These are phyloP conservation scores for Orius insidiosus DNA, from an alignment of 1,140 invertebrate species.

Conservation along the genomic window DNA sequence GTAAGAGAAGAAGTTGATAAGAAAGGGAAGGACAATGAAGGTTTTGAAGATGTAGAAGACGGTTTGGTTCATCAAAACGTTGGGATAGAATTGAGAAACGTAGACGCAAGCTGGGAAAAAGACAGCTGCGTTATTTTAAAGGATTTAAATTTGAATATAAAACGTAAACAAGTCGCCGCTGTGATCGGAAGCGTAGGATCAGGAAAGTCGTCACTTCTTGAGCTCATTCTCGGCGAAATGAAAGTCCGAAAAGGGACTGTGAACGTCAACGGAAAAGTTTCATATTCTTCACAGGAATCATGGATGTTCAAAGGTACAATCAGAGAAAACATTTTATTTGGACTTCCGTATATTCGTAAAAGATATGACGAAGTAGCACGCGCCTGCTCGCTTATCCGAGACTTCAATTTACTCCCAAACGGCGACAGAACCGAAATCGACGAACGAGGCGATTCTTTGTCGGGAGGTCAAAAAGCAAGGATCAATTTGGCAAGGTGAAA, in stretches of 20 bases:
- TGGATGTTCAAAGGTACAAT: slow-evolving; percentile 54
- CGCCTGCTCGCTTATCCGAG: slow-evolving; percentile 44
- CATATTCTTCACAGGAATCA: slow-evolving; percentile 58
- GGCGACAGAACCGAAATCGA: slow-evolving; percentile 66
- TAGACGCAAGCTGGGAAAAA: slow-evolving; percentile 38
- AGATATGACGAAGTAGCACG: slow-evolving; percentile 36
- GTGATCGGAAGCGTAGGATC: slow-evolving; percentile 61
- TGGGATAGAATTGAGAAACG: slow-evolving; percentile 10
- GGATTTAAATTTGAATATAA: slow-evolving; percentile 38
- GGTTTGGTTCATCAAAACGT: too few species aligned
- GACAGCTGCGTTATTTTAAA: slow-evolving; percentile 36
- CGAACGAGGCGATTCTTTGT: slow-evolving; percentile 52
- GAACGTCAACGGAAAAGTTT: slow-evolving; percentile 38
- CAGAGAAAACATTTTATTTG: slow-evolving; percentile 67
- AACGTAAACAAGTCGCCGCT: slow-evolving; percentile 45
- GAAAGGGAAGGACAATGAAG: too few species aligned
- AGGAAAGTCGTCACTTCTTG: slow-evolving; percentile 63
- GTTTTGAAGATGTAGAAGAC: too few species aligned
- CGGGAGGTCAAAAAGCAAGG: slow-evolving; percentile 57
- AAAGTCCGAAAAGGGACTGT: slow-evolving; percentile 39
- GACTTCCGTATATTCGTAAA: slow-evolving; percentile 39
- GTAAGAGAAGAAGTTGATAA: too few species aligned
- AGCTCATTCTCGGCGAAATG: slow-evolving; percentile 53
- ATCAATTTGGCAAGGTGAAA: slow-evolving; percentile 30
- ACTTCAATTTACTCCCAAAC: slow-evolving; percentile 35